These are phyloP conservation scores for Pipa parva DNA, from an alignment of 2,113 vertebrate species.

Conservation along the genomic window DNA sequence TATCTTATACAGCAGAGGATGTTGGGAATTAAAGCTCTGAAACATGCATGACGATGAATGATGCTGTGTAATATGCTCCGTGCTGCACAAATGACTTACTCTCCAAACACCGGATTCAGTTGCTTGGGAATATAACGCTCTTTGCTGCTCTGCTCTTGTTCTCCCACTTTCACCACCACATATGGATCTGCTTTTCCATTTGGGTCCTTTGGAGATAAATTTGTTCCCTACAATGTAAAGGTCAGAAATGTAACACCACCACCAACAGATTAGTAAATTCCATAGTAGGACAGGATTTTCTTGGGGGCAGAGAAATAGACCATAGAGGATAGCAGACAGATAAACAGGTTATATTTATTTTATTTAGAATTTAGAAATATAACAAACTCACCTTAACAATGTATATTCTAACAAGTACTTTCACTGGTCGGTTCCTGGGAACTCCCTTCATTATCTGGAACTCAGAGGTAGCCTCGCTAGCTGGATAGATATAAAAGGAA, in stretches of 20 bases:
- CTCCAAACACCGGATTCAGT: conserved; percentile 89
- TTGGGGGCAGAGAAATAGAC: too few relatives aligned
- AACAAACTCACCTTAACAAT: conserved; percentile 79
- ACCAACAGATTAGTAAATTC: too few relatives aligned
- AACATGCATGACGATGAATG: too few relatives aligned
- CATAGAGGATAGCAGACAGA: too few relatives aligned
- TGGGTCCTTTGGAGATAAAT: conserved; percentile 79
- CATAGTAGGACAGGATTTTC: too few relatives aligned
- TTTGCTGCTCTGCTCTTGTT: conserved; percentile 70
- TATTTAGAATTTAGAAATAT: too few relatives aligned
- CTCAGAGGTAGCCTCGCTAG: conserved; percentile 62
- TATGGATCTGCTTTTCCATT: conserved; percentile 93
- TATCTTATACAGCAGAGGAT: too few relatives aligned
- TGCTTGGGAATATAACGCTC: conserved; percentile 90
- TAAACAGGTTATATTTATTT: too few relatives aligned
- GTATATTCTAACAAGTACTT: conserved; percentile 83
- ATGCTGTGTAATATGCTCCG: background rate
- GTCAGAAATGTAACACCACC: too few relatives aligned
- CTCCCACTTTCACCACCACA: conserved; percentile 73
- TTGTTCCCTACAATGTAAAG: conserved; percentile 72
- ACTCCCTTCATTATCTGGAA: conserved; percentile 70
- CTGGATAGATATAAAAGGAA: conserved; percentile 83
- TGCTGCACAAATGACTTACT: conserved; percentile 59
- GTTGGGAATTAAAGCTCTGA: too few relatives aligned
- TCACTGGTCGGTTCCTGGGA: conserved; percentile 81